Evolutionary conservation across 2,888 invertebrate species (phyloP).

Genomic region (Eucera pruinosa): DNA sequence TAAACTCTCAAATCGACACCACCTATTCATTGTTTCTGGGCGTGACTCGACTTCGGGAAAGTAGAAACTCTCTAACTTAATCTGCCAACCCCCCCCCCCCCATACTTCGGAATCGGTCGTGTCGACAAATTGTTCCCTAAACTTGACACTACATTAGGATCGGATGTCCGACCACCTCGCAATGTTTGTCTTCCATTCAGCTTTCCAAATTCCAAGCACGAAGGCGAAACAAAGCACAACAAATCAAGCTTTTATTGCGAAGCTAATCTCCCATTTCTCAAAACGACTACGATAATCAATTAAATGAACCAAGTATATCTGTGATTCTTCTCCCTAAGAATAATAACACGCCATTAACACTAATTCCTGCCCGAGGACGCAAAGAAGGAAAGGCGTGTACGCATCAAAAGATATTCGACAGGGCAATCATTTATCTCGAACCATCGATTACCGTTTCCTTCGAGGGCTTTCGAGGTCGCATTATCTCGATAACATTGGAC

Average conservation of each 20-base stretch:
- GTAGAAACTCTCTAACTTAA: conserved; percentile 51
- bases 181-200: neutral
- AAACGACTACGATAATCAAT: neutral
- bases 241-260: neutral
- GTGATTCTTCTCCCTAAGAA: neutral
- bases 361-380: neutral
- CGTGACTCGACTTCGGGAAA: conserved; percentile 25
- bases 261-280: neutral
- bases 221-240: too few relatives aligned
- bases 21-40: conserved; percentile 36
- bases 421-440: neutral
- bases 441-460: conserved; percentile 12
- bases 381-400: neutral
- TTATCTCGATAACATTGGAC: conserved; percentile 36
- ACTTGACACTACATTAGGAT: conserved; percentile 5
- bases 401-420: neutral
- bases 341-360: neutral
- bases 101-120: conserved; percentile 34
- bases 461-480: conserved; percentile 9
- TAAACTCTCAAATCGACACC: conserved; percentile 41
- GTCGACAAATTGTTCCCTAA: conserved; percentile 43
- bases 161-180: neutral
- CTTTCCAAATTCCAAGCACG: neutral
- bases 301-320: neutral
- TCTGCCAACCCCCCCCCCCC: conserved; percentile 18